A percentile compares a stretch with the other conserved stretches of the same genome.
Conservation (phyloP, 1,140 invertebrate genomes). For the Magallana ariakensis region DNA sequence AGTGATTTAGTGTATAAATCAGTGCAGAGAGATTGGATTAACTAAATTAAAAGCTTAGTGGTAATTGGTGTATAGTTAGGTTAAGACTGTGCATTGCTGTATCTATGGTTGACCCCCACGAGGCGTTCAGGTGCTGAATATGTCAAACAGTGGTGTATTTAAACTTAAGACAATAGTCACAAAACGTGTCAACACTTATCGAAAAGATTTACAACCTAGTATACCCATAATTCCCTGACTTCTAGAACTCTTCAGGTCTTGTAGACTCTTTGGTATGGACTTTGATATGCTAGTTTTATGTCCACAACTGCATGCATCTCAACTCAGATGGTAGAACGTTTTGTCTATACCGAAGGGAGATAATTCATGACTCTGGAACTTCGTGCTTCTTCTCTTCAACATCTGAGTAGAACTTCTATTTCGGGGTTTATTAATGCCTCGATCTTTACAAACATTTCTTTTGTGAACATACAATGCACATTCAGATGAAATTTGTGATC, state of each 20-base stretch:
- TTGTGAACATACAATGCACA: conserved; percentile 7
- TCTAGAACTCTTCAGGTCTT: background rate
- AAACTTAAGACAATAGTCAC: conserved; percentile 34
- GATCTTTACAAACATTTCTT: background rate
- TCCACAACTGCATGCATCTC: background rate
- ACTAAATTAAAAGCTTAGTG: background rate
- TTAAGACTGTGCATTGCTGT: background rate
- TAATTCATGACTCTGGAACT: background rate
- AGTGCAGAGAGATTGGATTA: background rate
- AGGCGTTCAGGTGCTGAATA: background rate
- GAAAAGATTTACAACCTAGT: conserved; percentile 23
- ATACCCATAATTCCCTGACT: background rate
- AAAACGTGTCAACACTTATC: conserved; percentile 33
- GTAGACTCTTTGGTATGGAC: background rate
- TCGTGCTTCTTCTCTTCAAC: background rate
- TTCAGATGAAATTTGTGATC: background rate
- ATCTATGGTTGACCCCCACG: background rate
- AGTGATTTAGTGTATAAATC: too few species aligned
- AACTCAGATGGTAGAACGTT: background rate
- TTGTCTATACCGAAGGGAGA: background rate
- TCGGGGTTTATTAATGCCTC: conserved; percentile 1
- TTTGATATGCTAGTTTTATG: background rate
- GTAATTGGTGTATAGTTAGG: background rate
- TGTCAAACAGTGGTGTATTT: background rate
- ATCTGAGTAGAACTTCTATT: background rate